Base-by-base conservation (phyloP, 2,888 invertebrate genomes). In the Lutraria lutraria region DNA sequence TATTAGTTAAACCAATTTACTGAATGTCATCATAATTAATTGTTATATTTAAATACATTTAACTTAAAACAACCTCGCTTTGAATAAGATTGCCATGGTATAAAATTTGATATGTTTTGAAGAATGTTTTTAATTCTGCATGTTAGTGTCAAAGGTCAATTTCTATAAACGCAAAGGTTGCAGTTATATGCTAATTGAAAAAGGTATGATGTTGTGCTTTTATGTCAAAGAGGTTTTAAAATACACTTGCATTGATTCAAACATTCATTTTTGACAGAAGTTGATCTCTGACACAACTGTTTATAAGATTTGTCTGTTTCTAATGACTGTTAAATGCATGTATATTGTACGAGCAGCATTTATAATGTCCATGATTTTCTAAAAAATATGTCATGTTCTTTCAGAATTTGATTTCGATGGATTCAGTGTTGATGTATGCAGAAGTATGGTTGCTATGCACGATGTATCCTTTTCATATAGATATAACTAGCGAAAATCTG, bases 391-490 rank as follows among this genome's bases (percentile, higher is more conserved):
- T 34, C 34, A 34, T 83, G 76, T 86, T 53, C 82, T 95, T 94
- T 81, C 95, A 96, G 97, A 96, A 88, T 97, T 97, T 93, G 85
- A 97, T 93, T 98, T 98, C 85, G 97, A 97, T 88, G 99, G 98
- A 52, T 99, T 99, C 97, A 98, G 98, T 1, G 98, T 98, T 96
- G 99, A 99, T 92, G 98, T 98, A 1, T 99, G 99, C 96, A 97
- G 99, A 91, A 98, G 99, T 94, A 99, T 99, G 98, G 98, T 99
- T 56, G 99, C 99, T 0, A 98, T 99, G 98, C 97, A 99, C 96
- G 99, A 99, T 96, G 97, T 98, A 96, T 96, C 96, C 96, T 97
- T 96, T 94, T 8, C 12, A 1, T 54, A 31, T 15, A 43, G 8
- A 43, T 8, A 53, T 16, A 34, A 34, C 79, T 13, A 4, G 43